Evolutionary conservation across 2,888 invertebrate species (phyloP).

Genomic region (Monopis laevigella): DNA sequence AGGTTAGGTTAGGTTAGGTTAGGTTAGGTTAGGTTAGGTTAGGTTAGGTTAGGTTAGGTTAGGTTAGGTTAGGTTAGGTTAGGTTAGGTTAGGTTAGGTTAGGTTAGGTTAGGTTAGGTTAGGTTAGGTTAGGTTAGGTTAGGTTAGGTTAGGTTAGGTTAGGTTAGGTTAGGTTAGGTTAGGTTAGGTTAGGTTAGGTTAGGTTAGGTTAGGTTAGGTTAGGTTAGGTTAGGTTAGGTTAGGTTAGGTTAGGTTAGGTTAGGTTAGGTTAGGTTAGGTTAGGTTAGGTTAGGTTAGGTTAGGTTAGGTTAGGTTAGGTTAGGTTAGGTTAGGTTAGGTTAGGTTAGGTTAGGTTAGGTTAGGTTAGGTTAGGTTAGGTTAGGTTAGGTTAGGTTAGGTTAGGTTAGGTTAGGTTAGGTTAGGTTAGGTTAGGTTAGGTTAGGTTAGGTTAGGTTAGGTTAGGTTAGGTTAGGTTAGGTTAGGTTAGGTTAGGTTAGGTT

Average conservation of each 20-base stretch:
- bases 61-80: slow-evolving; percentile 14
- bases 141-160: slow-evolving; percentile 13
- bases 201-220: slow-evolving; percentile 14
- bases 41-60: slow-evolving; percentile 16
- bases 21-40: slow-evolving; percentile 17
- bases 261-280: slow-evolving; percentile 13
- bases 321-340: slow-evolving; percentile 15
- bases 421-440: slow-evolving; percentile 9
- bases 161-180: slow-evolving; percentile 14
- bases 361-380: slow-evolving; percentile 15
- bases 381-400: slow-evolving; percentile 15
- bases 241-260: slow-evolving; percentile 15
- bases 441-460: slow-evolving; percentile 1
- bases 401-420: slow-evolving; percentile 12
- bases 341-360: slow-evolving; percentile 12
- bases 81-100: slow-evolving; percentile 15
- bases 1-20: slow-evolving; percentile 11
- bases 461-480: slow-evolving; percentile 3
- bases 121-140: slow-evolving; percentile 15
- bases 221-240: slow-evolving; percentile 15
- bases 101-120: slow-evolving; percentile 13
- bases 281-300: slow-evolving; percentile 14
- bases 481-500: slow-evolving; percentile 3
- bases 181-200: slow-evolving; percentile 14
- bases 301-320: slow-evolving; percentile 15